These are phyloP conservation scores for Musca vetustissima DNA, from an alignment of 1,140 invertebrate genomes.

Conservation along the genomic window DNA sequence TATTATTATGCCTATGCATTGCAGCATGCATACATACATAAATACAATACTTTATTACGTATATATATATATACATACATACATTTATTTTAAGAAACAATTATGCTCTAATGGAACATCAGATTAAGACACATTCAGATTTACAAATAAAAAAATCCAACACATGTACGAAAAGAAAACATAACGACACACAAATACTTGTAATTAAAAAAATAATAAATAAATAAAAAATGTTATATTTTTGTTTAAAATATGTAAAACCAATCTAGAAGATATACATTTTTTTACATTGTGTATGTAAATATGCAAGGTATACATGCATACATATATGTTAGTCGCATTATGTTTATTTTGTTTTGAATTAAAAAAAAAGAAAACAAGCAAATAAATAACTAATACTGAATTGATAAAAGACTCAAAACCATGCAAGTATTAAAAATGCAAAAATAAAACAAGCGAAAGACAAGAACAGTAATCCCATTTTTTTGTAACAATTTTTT, in stretches of 20 bases:
- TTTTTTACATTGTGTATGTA: background rate
- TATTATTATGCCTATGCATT: background rate
- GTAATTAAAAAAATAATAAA: no score
- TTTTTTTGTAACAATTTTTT: constrained; percentile 5
- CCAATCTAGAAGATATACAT: background rate
- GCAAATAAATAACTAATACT: constrained; percentile 7
- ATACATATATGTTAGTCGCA: background rate
- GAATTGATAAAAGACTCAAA: constrained; percentile 48
- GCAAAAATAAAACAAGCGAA: constrained; percentile 10
- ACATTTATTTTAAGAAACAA: background rate
- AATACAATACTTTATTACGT: background rate
- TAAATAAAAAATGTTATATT: no score
- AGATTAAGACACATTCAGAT: background rate
- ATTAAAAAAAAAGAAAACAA: constrained; percentile 29
- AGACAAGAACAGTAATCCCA: background rate
- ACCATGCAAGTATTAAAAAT: constrained; percentile 54
- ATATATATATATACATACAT: background rate
- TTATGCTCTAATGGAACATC: background rate
- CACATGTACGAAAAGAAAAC: no score
- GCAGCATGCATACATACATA: background rate
- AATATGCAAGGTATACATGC: background rate
- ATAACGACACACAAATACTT: no score
- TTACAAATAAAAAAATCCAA: background rate
- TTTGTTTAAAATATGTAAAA: background rate
- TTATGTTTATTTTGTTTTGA: constrained; percentile 26